These are phyloP conservation scores for Drosophila repleta DNA, from an alignment of 1,140 invertebrate species.

Conservation along the genomic window DNA sequence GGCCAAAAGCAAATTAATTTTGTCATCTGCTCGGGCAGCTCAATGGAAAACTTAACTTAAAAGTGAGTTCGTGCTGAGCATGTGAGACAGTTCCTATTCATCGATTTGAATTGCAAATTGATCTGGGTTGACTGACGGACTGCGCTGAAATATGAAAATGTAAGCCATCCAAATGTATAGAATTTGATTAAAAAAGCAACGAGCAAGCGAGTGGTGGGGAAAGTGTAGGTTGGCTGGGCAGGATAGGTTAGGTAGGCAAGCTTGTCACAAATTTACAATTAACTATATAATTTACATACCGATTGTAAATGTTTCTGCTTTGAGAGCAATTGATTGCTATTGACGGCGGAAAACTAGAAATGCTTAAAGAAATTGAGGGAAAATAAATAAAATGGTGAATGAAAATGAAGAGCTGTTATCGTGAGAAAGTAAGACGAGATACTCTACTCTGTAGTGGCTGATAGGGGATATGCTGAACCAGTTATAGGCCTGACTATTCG, in stretches of 20 bases:
- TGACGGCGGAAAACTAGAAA: too few relatives aligned
- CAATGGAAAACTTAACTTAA: constrained; percentile 9
- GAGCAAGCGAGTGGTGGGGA: too few relatives aligned
- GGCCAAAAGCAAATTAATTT: constrained; percentile 65
- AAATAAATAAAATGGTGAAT: neutral
- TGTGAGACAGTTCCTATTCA: constrained; percentile 22
- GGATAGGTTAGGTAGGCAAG: too few relatives aligned
- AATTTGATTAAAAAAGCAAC: constrained; percentile 16
- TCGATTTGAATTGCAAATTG: constrained; percentile 24
- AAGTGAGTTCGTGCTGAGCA: constrained; percentile 5
- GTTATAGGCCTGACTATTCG: too few relatives aligned
- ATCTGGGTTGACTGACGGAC: neutral
- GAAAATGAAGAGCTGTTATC: neutral
- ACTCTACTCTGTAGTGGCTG: too few relatives aligned
- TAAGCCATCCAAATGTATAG: neutral
- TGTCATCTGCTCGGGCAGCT: constrained; percentile 30
- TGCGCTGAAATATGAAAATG: constrained; percentile 5
- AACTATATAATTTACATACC: neutral
- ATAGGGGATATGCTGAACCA: too few relatives aligned
- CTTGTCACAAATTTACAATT: neutral
- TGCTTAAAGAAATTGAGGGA: too few relatives aligned
- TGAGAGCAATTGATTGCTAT: neutral
- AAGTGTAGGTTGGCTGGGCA: neutral
- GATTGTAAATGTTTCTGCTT: neutral
- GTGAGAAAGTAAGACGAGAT: too few relatives aligned